Base-by-base conservation (phyloP, 2,797 vertebrate genomes). In the Prunella strophiata region DNA sequence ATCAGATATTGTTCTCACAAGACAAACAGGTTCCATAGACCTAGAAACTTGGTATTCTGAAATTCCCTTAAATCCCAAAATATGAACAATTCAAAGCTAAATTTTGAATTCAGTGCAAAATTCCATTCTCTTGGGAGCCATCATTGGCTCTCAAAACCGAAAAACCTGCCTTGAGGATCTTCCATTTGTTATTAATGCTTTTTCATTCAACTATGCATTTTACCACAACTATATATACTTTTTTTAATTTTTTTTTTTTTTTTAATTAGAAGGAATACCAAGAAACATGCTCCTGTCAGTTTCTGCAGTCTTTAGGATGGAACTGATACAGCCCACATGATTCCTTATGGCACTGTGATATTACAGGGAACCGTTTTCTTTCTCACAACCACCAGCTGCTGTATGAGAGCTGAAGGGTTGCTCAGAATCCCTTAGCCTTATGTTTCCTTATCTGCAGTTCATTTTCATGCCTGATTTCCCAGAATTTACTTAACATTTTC, bases 401-500 rank as follows among this genome's bases (percentile, higher is more conserved):
- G 42, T 66, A 72, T 45, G 79, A 89, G 55, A 91, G 62, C 73
- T 91, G 94, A 89, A 90, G 63, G 82, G 63, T 73, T 95, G 89
- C 85, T 92, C 76, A 95, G 82, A 95, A 88, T 96, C 78, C n/a
- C 36, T 95, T 86, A 93, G 82, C 87, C 88, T 92, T 94, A 81
- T 91, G 83, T 96, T 94, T 91, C 77, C 55, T 83, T 95, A 70
- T 88, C 88, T 63, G 76, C 73, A 88, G 91, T 84, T 94, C 88
- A 84, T 80, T 93, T 88, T 94, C 73, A 88, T 95, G 91, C 89
- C 77, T 70, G 85, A 55, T 78, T 95, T 94, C 77, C 73, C 51
- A 88, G 89, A 92, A 92, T 95, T 94, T 94, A 65, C 89, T 95
- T 96, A 94, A 89, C 95, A 93, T 96, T 96, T 96, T 96, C 93